Evolutionary conservation across 1,140 invertebrate species (phyloP).

Genomic region (Pseudomyrmex concolor): DNA sequence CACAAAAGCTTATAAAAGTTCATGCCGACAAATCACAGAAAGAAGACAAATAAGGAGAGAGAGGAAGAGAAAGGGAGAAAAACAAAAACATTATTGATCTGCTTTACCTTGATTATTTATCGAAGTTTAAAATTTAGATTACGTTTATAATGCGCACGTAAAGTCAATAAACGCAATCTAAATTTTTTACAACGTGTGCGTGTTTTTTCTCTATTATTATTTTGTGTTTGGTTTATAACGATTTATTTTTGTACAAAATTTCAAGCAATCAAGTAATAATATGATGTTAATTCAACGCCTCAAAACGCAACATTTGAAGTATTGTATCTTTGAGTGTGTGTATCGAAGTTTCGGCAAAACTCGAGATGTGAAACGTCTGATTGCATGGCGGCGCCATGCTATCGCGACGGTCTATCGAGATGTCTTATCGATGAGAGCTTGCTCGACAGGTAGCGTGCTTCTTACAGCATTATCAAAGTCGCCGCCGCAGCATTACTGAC

Average conservation of each 20-base stretch:
- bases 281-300: background rate
- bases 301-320: background rate
- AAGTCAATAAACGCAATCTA: background rate
- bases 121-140: background rate
- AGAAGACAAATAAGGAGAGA: background rate
- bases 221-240: background rate
- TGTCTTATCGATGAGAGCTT: constrained; percentile 64
- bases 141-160: too few relatives aligned
- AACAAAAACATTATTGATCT: constrained; percentile 36
- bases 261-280: background rate
- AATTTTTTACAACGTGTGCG: background rate
- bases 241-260: background rate
- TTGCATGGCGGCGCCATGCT: constrained; percentile 60
- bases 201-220: background rate
- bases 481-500: constrained; percentile 47
- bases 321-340: background rate
- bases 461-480: constrained; percentile 63
- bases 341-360: constrained; percentile 18
- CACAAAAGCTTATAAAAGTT: constrained; percentile 45
- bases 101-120: constrained; percentile 25
- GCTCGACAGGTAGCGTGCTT: constrained; percentile 68
- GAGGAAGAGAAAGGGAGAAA: background rate
- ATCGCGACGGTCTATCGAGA: constrained; percentile 62
- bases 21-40: constrained; percentile 17
- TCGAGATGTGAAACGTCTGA: constrained; percentile 59